phyloP scores from a whole-genome alignment of 2,113 vertebrate genomes.

The rabbit (Oryctolagus cuniculus) region mOryCun1.1 NC_091434.1:185400001-185400500 shows the following conservation, averaged over 20 bases:
- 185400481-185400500: not conserved
- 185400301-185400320: not conserved
- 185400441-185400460: not conserved
- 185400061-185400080: not conserved
- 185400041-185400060: not conserved
- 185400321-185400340: not conserved
- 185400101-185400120: not conserved
- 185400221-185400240: not conserved
- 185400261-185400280: not conserved
- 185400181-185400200: not conserved
- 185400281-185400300: not conserved
- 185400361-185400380: not conserved
- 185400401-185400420: not conserved
- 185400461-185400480: slow-evolving; percentile 23
- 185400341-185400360: not conserved
- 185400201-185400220: no score
- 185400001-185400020: not conserved
- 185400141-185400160: not conserved
- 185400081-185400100: not conserved
- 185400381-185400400: not conserved
- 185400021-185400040: not conserved
- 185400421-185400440: slow-evolving; percentile 31
- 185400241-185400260: not conserved
- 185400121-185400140: not conserved
- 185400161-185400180: not conserved